phyloP scores from a whole-genome alignment of 2,797 vertebrate species.

The Spatula clypeata region DNA sequence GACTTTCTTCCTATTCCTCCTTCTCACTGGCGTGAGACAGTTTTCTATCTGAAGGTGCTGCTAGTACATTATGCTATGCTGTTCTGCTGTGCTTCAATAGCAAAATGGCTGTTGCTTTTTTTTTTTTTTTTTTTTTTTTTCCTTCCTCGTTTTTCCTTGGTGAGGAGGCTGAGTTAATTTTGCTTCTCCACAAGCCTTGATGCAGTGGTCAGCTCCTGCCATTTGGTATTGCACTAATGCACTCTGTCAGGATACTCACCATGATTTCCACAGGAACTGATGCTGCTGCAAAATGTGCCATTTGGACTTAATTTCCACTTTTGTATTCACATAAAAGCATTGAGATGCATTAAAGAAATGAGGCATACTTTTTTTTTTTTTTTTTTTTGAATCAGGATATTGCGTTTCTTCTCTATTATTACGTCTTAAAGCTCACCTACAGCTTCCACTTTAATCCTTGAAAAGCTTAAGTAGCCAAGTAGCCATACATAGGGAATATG shows the following conservation, averaged over 20 bases:
- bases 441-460: not conserved
- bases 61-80: not conserved
- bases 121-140: not conserved
- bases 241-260: not conserved
- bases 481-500: not conserved
- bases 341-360: not conserved
- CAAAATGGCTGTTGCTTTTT: accelerated
- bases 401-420: not conserved
- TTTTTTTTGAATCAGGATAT: not conserved
- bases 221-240: not conserved
- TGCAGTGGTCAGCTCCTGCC: not conserved
- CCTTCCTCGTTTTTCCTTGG: not conserved
- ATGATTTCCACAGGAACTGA: not conserved
- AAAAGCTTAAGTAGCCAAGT: not conserved
- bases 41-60: not conserved
- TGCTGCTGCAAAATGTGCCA: not conserved
- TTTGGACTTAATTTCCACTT: not conserved
- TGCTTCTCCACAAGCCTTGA: not conserved
- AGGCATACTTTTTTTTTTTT: not conserved
- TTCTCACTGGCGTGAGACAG: not conserved
- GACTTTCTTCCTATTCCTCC: not conserved
- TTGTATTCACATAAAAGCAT: not conserved
- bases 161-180: not conserved
- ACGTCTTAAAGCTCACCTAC: not conserved
- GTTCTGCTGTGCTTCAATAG: not conserved